Percentiles rank a stretch among this genome's conserved stretches.
phyloP scores from a whole-genome alignment of 2,113 vertebrate species.

The Pygoscelis adeliae region DNA sequence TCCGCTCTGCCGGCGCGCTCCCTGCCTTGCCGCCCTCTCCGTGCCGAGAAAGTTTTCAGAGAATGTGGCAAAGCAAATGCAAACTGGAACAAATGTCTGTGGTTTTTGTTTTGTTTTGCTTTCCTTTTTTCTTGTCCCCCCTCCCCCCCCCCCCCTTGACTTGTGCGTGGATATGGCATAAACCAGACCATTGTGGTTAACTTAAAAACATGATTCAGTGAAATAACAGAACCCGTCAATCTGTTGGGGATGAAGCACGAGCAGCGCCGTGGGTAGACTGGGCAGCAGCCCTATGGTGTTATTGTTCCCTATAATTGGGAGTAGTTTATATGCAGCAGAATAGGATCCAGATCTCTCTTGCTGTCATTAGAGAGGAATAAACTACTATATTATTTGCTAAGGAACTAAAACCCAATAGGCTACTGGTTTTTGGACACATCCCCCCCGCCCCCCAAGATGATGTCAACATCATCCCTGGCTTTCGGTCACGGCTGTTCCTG shows the following conservation, averaged over 20 bases:
- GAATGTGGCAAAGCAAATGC: neutral
- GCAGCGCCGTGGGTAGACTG: neutral
- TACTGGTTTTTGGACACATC: neutral
- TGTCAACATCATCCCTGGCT: slow-evolving; percentile 49
- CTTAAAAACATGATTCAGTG: fast-evolving
- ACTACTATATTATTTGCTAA: fast-evolving
- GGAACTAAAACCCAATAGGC: fast-evolving
- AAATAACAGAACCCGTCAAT: neutral
- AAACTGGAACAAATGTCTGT: too few relatives aligned
- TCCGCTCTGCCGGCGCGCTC: fast-evolving
- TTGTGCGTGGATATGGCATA: neutral
- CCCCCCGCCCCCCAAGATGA: neutral
- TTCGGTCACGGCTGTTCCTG: slow-evolving; percentile 16
- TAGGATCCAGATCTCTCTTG: neutral
- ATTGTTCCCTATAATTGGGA: fast-evolving
- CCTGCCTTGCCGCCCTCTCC: neutral
- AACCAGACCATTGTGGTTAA: neutral
- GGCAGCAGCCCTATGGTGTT: neutral
- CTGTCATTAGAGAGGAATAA: neutral
- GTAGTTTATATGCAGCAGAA: neutral
- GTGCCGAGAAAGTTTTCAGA: neutral
- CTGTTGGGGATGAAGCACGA: fast-evolving
- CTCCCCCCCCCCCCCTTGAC: neutral
- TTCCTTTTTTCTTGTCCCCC: neutral
- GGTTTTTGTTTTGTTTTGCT: neutral